Conservation (phyloP, 2,113 vertebrate genomes). For the Neolamprologus falcicula region DNA sequence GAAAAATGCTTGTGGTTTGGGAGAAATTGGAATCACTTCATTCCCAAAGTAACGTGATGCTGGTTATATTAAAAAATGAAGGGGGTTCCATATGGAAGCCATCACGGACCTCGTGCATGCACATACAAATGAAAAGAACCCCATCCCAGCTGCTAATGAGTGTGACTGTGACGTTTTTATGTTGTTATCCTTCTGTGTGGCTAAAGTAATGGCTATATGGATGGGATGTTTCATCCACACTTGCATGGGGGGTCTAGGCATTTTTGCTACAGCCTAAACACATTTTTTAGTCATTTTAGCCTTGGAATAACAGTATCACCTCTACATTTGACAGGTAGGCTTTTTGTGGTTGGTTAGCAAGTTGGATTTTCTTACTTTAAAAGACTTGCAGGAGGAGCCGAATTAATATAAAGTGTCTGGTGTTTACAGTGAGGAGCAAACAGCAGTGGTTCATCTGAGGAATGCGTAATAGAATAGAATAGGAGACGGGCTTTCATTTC, state of each 20-base stretch:
- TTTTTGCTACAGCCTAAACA: constrained; percentile 57
- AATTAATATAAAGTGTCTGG: not conserved
- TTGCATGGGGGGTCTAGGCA: not conserved
- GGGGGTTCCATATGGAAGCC: constrained; percentile 68
- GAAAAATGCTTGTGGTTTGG: constrained; percentile 69
- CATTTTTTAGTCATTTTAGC: constrained; percentile 36
- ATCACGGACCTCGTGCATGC: constrained; percentile 41
- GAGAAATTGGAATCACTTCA: constrained; percentile 67
- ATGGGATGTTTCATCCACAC: constrained; percentile 40
- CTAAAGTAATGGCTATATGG: constrained; percentile 50
- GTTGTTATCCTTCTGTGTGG: constrained; percentile 66
- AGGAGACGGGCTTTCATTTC: not conserved
- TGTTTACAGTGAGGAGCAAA: not conserved
- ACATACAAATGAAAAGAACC: constrained; percentile 47
- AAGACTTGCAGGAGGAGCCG: constrained; percentile 4
- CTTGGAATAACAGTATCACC: constrained; percentile 44
- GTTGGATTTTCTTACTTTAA: constrained; percentile 51
- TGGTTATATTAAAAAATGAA: constrained; percentile 63
- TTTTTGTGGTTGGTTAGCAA: constrained; percentile 32
- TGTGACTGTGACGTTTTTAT: constrained; percentile 60
- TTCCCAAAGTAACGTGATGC: constrained; percentile 62
- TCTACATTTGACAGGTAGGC: constrained; percentile 30
- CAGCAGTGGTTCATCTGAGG: not conserved
- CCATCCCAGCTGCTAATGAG: constrained; percentile 58
- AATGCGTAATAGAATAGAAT: not conserved